Percentiles rank a stretch among this genome's conserved stretches.
phyloP scores from a whole-genome alignment of 2,888 invertebrate species.

The Hyposoter didymator region DNA sequence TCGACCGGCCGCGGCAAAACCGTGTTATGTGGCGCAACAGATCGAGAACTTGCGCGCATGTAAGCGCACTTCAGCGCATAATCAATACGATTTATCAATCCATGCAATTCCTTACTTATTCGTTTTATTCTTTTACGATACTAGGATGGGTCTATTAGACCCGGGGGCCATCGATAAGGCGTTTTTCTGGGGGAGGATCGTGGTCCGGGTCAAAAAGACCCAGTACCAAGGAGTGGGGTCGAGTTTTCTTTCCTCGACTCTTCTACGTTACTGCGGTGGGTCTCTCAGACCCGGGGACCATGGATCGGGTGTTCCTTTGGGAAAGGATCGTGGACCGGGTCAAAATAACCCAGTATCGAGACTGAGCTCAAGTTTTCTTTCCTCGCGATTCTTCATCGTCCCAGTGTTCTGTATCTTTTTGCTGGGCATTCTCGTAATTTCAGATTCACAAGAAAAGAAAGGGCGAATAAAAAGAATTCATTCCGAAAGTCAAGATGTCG shows the following conservation, averaged over 20 bases:
- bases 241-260: background rate
- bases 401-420: background rate
- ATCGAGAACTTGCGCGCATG: constrained; percentile 35
- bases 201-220: background rate
- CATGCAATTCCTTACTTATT: background rate
- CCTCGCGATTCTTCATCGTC: background rate
- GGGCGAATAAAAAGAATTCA: constrained; percentile 47
- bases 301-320: too few relatives aligned
- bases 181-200: too few relatives aligned
- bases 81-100: background rate
- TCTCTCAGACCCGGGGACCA: too few relatives aligned
- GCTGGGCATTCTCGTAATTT: background rate
- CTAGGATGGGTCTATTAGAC: background rate
- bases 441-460: constrained; percentile 28
- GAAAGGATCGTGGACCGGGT: too few relatives aligned
- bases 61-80: constrained; percentile 43
- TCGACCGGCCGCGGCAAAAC: constrained; percentile 57
- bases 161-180: background rate
- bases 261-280: background rate
- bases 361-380: background rate
- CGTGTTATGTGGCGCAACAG: constrained; percentile 60
- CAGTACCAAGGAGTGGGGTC: background rate
- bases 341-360: background rate
- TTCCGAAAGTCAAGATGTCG: constrained; percentile 67
- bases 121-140: background rate